Conservation (phyloP, 2,888 invertebrate genomes). For the Hyposoter dolosus region DNA sequence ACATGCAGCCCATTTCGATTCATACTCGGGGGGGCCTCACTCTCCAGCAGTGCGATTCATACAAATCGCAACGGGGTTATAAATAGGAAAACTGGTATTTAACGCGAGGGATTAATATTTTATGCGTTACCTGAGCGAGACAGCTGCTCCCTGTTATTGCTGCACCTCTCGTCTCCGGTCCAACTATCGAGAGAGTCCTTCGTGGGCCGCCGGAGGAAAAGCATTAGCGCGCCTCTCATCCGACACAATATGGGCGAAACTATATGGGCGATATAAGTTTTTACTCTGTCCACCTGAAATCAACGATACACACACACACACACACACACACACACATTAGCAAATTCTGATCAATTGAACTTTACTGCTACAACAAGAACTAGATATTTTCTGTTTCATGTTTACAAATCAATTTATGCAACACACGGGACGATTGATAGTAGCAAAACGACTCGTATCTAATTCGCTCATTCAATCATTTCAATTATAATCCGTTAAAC, state of each 20-base stretch:
- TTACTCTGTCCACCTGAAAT: conserved; percentile 10
- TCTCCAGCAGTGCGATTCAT: conserved; percentile 66
- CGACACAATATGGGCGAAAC: conserved; percentile 25
- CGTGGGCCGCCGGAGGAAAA: conserved; percentile 62
- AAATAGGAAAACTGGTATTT: conserved; percentile 75
- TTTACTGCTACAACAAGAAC: conserved; percentile 5
- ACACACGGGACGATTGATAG: background rate
- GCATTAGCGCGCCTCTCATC: conserved; percentile 41
- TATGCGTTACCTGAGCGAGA: conserved; percentile 63
- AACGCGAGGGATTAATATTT: conserved; percentile 70
- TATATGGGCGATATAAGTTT: conserved; percentile 48
- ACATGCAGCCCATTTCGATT: conserved; percentile 54
- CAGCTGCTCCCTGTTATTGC: conserved; percentile 57
- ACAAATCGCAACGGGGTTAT: conserved; percentile 71
- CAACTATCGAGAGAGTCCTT: conserved; percentile 50
- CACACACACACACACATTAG: background rate
- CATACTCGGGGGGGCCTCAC: conserved; percentile 34
- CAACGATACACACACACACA: conserved; percentile 1
- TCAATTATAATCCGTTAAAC: background rate
- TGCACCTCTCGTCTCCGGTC: conserved; percentile 55
- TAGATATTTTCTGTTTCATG: background rate
- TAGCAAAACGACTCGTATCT: background rate
- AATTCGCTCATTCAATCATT: background rate
- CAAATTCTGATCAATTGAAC: conserved; percentile 22
- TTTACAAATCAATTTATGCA: background rate